These are phyloP conservation scores for Agapornis canus DNA, from an alignment of 2,797 vertebrate genomes.

Conservation along the genomic window DNA sequence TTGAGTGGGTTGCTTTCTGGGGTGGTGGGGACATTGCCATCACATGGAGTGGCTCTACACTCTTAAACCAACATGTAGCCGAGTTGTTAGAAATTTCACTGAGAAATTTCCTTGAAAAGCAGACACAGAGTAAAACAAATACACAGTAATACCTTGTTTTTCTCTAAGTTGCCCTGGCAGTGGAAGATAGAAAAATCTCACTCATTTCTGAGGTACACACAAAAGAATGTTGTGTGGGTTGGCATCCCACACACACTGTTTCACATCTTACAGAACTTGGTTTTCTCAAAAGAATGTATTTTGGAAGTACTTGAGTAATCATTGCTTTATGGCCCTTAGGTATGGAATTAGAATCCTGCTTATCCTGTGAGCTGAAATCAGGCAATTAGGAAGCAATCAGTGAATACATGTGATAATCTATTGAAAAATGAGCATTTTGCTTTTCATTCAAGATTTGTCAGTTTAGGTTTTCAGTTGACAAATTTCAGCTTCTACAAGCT, in stretches of 20 bases:
- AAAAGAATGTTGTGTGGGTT: background rate
- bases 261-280: background rate
- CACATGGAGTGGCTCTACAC: background rate
- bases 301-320: background rate
- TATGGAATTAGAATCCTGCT: background rate
- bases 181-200: background rate
- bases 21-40: background rate
- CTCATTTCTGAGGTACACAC: background rate
- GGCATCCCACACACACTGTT: background rate
- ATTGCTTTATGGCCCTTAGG: background rate
- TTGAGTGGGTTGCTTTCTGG: background rate
- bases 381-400: background rate
- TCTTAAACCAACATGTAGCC: background rate
- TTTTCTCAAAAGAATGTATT: background rate
- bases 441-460: conserved; percentile 10
- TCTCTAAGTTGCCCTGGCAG: background rate
- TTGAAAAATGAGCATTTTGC: background rate
- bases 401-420: background rate
- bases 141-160: background rate
- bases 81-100: background rate
- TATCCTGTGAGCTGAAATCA: background rate
- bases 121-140: background rate
- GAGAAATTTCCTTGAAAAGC: background rate
- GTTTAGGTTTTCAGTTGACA: background rate
- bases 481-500: conserved; percentile 28